These are phyloP conservation scores for Cosmorhoe ocellata DNA, from an alignment of 2,888 invertebrate species.

Conservation along the genomic window DNA sequence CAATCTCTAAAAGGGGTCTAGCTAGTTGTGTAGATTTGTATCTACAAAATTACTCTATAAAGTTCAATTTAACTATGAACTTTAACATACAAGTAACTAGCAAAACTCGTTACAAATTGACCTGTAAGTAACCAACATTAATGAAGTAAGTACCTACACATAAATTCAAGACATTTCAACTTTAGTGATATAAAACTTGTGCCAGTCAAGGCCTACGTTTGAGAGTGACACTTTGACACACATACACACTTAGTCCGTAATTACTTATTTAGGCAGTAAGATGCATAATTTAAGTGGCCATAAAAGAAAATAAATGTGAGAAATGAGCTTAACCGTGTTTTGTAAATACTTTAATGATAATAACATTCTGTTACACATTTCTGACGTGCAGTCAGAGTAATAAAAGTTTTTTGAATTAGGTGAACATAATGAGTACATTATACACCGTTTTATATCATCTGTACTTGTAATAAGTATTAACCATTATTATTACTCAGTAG, in stretches of 20 bases:
- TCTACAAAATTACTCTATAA: no score
- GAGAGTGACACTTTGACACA: conserved; percentile 20
- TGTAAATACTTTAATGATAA: conserved; percentile 2
- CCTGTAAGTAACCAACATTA: conserved; percentile 30
- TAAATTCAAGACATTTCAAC: conserved; percentile 20
- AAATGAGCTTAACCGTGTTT: conserved; percentile 16
- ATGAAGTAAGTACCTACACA: conserved; percentile 21
- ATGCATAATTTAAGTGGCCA: conserved; percentile 12
- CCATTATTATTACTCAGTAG: no score
- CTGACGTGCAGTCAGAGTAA: no score
- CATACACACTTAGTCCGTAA: conserved; percentile 4
- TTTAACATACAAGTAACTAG: conserved; percentile 20
- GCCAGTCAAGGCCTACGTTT: conserved; percentile 19
- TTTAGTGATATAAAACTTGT: conserved; percentile 22
- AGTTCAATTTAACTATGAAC: conserved; percentile 16
- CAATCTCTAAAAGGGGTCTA: no score
- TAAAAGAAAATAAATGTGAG: conserved; percentile 15
- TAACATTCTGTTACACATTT: background rate
- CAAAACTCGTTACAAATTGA: conserved; percentile 22
- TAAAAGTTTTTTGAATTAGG: no score
- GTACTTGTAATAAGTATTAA: no score
- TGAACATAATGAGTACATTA: no score
- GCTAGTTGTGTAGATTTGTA: no score
- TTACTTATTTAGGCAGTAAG: conserved; percentile 2
- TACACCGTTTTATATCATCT: no score